Conservation (phyloP, 2,113 vertebrate species). For the Rousettus leschenaultii region DNA sequence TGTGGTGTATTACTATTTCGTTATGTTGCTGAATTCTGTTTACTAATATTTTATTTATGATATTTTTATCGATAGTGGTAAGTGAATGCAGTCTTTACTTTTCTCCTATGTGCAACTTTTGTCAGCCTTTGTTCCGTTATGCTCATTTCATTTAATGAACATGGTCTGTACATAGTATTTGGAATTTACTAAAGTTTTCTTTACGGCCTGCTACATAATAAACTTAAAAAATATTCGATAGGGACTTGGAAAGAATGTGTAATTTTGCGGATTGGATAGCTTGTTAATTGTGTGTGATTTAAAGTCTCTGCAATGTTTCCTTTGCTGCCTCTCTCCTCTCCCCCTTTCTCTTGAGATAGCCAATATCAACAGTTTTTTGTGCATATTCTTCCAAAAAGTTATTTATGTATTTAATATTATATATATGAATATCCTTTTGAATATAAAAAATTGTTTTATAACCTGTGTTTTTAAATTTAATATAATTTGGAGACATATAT, state of each 20-base stretch:
- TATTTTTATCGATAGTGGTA: background rate
- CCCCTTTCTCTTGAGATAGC: background rate
- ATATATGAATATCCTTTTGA: background rate
- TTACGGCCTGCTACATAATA: background rate
- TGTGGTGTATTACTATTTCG: background rate
- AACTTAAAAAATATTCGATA: background rate
- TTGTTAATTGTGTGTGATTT: conserved; percentile 37
- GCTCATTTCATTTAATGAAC: background rate
- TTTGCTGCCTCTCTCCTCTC: background rate
- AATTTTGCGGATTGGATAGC: background rate
- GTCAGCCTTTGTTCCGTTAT: background rate
- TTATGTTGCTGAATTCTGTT: background rate
- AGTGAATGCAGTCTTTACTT: background rate
- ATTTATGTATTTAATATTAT: conserved; percentile 50
- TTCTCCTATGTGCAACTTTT: background rate
- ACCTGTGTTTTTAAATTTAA: conserved; percentile 20
- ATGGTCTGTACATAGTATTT: background rate
- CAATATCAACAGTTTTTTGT: background rate
- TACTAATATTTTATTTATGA: background rate
- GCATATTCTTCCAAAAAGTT: conserved; percentile 40
- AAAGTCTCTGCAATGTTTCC: background rate
- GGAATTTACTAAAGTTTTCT: conserved; percentile 38
- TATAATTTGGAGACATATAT: background rate
- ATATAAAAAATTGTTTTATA: background rate
- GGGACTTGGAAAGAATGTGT: conserved; percentile 41